Evolutionary conservation across 1,140 invertebrate genomes (phyloP), one percentile per base, ranked within the genome.

Genomic region (Apis dorsata): DNA sequence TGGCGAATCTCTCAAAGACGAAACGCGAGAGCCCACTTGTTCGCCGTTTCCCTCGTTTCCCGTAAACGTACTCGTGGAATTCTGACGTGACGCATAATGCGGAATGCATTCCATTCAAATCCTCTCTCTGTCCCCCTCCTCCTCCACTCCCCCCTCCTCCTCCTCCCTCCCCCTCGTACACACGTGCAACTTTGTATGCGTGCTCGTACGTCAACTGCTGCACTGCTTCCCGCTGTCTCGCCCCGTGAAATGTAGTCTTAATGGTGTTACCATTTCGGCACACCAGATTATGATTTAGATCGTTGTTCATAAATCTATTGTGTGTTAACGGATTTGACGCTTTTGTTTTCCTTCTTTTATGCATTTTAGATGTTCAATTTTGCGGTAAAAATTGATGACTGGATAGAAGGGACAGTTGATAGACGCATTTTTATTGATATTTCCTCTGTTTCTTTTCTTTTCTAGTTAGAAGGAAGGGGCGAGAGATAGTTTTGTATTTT

Each of bases 221-320:
- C 34, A 44, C 62, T 15, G 71, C 73, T 19, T 13, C 34, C 34
- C 34, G 44, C 65, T 76, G 80, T 76, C 80, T 65, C 51, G 51
- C 51, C 0, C 13, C 65, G 55, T 82, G 80, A 82, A 82, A 82
- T 82, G 80, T 81, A 81, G 73, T 82, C 80, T 82, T 82, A 82
- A 82, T 82, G 80, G 80, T 77, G 80, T 77, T 82, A 77, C 63
- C 80, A 68, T 75, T 44, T 69, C 65, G 24, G 24, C 73, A 77
- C 69, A 77, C 80, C 80, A 49, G 80, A 77, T 82, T 77, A 82
- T 82, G 80, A 82, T 77, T 77, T 77, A 82, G 44, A 51, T 60
- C 69, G 69, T 82, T 77, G 63, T 82, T 55, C 80, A 55, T 68
- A 77, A 76, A 82, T 82, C 73, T 8, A 59, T 12, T 28, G 17